A percentile compares a stretch with the other conserved stretches of the same genome.
Evolutionary conservation across 2,113 vertebrate genomes (phyloP).

Genomic region (Petromus typicus): DNA sequence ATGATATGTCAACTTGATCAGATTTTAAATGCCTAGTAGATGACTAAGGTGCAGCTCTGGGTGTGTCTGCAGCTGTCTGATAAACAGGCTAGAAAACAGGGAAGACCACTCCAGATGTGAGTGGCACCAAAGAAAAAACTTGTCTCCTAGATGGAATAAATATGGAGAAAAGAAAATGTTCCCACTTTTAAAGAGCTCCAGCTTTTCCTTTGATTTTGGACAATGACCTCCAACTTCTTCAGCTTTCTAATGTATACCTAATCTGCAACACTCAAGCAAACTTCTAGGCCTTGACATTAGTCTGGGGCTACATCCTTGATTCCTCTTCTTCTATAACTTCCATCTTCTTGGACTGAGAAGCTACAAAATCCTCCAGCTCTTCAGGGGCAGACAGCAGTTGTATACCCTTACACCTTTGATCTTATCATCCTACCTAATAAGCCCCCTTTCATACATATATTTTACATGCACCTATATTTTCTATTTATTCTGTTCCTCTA

Average conservation of each 20-base stretch:
- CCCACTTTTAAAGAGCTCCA: neutral
- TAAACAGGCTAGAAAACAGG: neutral
- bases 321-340: neutral
- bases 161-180: neutral
- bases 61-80: neutral
- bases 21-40: neutral
- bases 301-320: neutral
- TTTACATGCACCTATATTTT: neutral
- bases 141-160: neutral
- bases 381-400: neutral
- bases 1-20: neutral
- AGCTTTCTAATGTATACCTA: neutral
- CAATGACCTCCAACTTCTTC: neutral
- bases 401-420: neutral
- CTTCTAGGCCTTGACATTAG: neutral
- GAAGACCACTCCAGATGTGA: neutral
- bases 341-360: neutral
- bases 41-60: neutral
- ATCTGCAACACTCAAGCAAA: neutral
- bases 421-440: neutral
- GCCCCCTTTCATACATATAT: neutral
- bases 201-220: neutral
- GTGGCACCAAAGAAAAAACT: neutral
- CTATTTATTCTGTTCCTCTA: neutral
- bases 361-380: neutral